phyloP scores from a whole-genome alignment of 37 sponge, comb jelly and placozoan genomes.

The Spongilla lacustris region DNA sequence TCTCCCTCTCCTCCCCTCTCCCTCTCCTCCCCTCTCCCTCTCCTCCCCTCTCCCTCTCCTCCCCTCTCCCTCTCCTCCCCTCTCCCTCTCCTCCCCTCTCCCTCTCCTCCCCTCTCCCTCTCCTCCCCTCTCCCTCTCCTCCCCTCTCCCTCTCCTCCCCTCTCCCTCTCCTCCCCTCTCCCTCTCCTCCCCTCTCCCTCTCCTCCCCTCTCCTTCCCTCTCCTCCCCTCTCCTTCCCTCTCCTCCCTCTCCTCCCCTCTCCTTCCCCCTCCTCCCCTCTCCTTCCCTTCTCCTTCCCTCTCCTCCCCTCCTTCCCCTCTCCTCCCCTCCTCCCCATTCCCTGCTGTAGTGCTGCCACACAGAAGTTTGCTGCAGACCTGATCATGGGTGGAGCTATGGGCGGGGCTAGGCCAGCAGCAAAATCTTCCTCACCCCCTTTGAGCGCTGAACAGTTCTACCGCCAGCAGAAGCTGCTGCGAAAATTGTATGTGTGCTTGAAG shows the following conservation, averaged over 20 bases:
- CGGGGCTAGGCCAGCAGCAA: neutral
- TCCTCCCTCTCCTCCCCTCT: neutral
- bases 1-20: neutral
- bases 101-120: neutral
- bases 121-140: neutral
- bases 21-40: neutral
- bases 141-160: neutral
- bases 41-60: neutral
- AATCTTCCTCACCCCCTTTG: constrained; percentile 59
- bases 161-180: neutral
- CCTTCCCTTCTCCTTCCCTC: neutral
- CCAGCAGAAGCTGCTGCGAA: constrained; percentile 54
- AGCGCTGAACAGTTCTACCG: constrained; percentile 73
- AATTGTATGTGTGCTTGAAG: constrained; percentile 32
- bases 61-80: neutral
- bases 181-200: neutral
- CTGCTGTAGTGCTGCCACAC: constrained; percentile 4
- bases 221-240: neutral
- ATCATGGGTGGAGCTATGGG: constrained; percentile 12
- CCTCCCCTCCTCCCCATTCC: neutral
- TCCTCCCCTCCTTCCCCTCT: neutral
- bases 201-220: no score
- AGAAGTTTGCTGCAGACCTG: constrained; percentile 33
- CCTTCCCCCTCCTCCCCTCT: neutral
- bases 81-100: neutral